These are phyloP conservation scores for Embidobia sp. DNA, from an alignment of 2,888 invertebrate genomes.

Conservation along the genomic window DNA sequence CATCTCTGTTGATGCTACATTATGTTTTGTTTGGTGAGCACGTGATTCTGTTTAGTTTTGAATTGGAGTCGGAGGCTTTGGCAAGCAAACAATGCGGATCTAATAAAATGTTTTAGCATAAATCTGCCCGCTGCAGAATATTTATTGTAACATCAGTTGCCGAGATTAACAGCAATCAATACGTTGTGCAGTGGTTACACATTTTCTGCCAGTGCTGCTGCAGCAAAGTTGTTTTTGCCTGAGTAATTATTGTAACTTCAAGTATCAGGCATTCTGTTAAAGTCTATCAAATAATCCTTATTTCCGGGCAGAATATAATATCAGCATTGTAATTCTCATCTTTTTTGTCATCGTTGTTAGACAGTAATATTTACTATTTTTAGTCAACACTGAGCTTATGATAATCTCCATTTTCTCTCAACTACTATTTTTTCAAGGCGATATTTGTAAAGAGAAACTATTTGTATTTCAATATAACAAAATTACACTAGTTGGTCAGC, in stretches of 20 bases:
- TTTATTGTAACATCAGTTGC: slow-evolving; percentile 13
- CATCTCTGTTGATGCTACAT: slow-evolving; percentile 6
- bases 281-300: too few relatives aligned
- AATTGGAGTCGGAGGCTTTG: slow-evolving; percentile 8
- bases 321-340: too few relatives aligned
- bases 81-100: slow-evolving; percentile 10
- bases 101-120: slow-evolving; percentile 33
- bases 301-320: too few relatives aligned
- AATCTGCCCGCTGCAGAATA: slow-evolving; percentile 14
- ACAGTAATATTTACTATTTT: too few relatives aligned
- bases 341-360: too few relatives aligned
- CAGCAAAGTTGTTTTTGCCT: slow-evolving; percentile 3
- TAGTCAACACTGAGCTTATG: too few relatives aligned
- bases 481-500: too few relatives aligned
- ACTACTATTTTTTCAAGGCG: too few relatives aligned
- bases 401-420: too few relatives aligned
- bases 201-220: slow-evolving; percentile 3
- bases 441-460: too few relatives aligned
- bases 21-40: slow-evolving; percentile 26
- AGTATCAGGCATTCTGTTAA: too few relatives aligned
- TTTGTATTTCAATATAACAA: too few relatives aligned
- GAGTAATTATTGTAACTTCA: background rate
- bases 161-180: slow-evolving; percentile 20
- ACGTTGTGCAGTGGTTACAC: background rate
- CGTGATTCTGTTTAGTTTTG: slow-evolving; percentile 25